Base-by-base conservation (phyloP, 2,888 invertebrate genomes). In the Pycnomerus fuliginosus region DNA sequence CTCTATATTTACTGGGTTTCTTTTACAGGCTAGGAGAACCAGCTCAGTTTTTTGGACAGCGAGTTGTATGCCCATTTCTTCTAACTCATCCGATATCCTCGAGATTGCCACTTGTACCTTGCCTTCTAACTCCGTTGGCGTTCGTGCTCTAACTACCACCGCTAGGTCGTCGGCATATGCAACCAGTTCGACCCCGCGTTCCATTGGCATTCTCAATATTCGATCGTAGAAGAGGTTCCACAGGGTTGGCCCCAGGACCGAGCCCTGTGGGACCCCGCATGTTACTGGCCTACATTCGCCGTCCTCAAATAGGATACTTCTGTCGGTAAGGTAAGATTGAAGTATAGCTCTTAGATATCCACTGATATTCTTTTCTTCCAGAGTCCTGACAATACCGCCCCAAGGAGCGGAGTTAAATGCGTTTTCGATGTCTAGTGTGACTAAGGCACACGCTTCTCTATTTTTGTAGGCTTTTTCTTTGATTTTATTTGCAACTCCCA, bases 351-450 rank as follows among this genome's bases (percentile, higher is more conserved):
- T 14, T 4, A 34, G 14, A 11, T 23, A 34, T 4, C 11, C 2
- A 17, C 23, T 23, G 2, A 34, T n/a, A 1, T 11, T 14, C 8
- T 10, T 1, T 1, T 15, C 3, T 11, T 3, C 1, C 5, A 34
- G 34, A 8, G 13, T 11, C 10, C n/a, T 14, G 3, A 34, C 13
- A 3, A 34, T 23, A 2, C 22, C 2, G 1, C 3, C 1, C 3
- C 24, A 24, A 3, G 24, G 24, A 2, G 24, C 34, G 4, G 34
- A 34, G 15, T 34, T 34, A 11, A 34, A 34, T 1, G 34, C 34
- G n/a, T 34, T 34, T 16, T 34, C 23, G 2, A 34, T 15, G 30
- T 34, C 34, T 13, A 34, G 15, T 1, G 34, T 23, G 2, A 34
- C 34, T 2, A 34, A 11, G 3, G 14, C 17, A 10, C 34, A 34